Evolutionary conservation across 2,888 invertebrate species (phyloP).

Genomic region (Brenthis hecate): DNA sequence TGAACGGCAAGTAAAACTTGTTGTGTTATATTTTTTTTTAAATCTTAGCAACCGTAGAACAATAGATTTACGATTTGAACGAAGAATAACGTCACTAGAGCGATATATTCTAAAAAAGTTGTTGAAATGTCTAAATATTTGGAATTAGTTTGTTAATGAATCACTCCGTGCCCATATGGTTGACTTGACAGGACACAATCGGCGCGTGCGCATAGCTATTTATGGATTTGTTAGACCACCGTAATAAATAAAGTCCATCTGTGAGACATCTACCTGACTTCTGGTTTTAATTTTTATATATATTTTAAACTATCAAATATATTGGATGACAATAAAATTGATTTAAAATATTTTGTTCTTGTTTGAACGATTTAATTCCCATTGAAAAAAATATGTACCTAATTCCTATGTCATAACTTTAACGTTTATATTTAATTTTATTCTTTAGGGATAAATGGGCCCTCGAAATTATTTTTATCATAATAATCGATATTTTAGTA

Average conservation of each 20-base stretch:
- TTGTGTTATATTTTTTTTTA: too few relatives aligned
- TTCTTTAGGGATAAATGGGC: too few relatives aligned
- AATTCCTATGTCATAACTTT: too few relatives aligned
- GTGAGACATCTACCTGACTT: slow-evolving; percentile 22
- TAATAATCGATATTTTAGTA: too few relatives aligned
- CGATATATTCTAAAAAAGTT: slow-evolving; percentile 20
- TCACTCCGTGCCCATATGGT: slow-evolving; percentile 49
- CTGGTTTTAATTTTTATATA: not conserved
- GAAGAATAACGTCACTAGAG: not conserved
- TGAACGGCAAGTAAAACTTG: too few relatives aligned
- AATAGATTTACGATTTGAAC: not conserved
- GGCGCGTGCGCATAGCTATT: slow-evolving; percentile 52
- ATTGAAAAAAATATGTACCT: too few relatives aligned
- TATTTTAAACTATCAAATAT: too few relatives aligned
- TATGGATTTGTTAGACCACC: slow-evolving; percentile 45
- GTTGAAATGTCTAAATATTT: slow-evolving; percentile 39
- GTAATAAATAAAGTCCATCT: slow-evolving; percentile 37
- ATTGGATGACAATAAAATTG: too few relatives aligned
- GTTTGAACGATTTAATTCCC: too few relatives aligned
- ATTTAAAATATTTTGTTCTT: too few relatives aligned
- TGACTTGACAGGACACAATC: slow-evolving; percentile 43
- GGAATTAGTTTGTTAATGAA: slow-evolving; percentile 41
- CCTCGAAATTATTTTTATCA: too few relatives aligned
- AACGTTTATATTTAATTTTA: too few relatives aligned
- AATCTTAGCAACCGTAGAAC: not conserved